phyloP scores from a whole-genome alignment of 2,888 invertebrate species.

The Lochmaea crataegi region DNA sequence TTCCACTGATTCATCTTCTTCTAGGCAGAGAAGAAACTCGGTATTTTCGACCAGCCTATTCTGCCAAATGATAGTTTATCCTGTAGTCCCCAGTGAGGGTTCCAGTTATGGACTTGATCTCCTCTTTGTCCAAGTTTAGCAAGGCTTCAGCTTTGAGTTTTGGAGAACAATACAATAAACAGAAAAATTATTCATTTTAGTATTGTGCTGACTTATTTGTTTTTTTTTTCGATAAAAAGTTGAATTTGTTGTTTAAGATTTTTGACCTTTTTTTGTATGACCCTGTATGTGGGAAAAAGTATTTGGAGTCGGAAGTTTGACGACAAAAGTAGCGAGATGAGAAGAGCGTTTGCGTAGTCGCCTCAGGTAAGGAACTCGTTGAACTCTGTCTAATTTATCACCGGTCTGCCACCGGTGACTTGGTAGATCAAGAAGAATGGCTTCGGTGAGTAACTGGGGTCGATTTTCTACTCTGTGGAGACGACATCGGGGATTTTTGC shows the following conservation, averaged over 20 bases:
- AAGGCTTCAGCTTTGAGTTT: too few relatives aligned
- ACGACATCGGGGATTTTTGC: neutral
- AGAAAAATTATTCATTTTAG: too few relatives aligned
- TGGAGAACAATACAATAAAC: too few relatives aligned
- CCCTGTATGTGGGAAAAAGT: constrained; percentile 5
- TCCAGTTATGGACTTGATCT: too few relatives aligned
- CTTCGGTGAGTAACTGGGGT: constrained; percentile 43
- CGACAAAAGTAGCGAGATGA: constrained; percentile 19
- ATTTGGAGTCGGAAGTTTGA: constrained; percentile 20
- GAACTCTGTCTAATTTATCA: constrained; percentile 58
- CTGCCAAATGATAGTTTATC: too few relatives aligned
- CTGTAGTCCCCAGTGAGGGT: too few relatives aligned
- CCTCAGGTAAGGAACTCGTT: constrained; percentile 55
- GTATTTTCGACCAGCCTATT: too few relatives aligned
- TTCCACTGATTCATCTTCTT: too few relatives aligned
- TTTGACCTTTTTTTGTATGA: neutral
- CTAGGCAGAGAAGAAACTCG: too few relatives aligned
- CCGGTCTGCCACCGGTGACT: constrained; percentile 55
- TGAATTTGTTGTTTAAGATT: neutral
- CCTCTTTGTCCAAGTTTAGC: too few relatives aligned
- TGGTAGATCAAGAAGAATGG: constrained; percentile 58
- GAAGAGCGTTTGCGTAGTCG: constrained; percentile 27
- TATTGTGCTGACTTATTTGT: too few relatives aligned
- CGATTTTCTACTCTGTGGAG: constrained; percentile 6
- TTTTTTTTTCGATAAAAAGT: too few relatives aligned